These are phyloP conservation scores for Eupithecia abbreviata DNA, from an alignment of 2,888 invertebrate species.

Conservation along the genomic window DNA sequence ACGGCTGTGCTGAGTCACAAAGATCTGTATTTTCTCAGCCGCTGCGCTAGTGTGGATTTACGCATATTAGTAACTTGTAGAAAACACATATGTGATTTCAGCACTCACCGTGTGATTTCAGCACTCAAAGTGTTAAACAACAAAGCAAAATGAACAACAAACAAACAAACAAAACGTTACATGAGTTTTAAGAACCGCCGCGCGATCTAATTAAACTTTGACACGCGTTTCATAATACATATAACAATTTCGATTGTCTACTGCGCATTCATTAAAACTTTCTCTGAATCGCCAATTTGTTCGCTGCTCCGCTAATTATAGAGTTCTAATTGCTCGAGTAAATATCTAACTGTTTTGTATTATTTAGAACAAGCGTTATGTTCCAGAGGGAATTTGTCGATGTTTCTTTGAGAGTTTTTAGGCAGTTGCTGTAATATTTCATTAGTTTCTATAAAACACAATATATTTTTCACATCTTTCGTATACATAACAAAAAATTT, in stretches of 20 bases:
- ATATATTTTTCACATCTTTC: too few relatives aligned
- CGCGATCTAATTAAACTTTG: conserved; percentile 16
- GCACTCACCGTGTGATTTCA: too few relatives aligned
- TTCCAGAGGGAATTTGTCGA: background rate
- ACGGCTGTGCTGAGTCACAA: too few relatives aligned
- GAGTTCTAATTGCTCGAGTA: conserved; percentile 11
- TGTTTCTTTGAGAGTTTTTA: background rate
- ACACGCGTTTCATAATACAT: conserved; percentile 11
- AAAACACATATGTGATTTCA: too few relatives aligned
- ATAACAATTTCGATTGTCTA: conserved; percentile 15
- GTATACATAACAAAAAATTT: too few relatives aligned
- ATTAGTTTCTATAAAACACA: too few relatives aligned
- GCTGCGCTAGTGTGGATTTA: too few relatives aligned
- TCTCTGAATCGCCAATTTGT: conserved; percentile 16
- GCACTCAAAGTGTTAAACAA: too few relatives aligned
- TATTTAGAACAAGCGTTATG: background rate
- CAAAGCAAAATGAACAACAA: too few relatives aligned
- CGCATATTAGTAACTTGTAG: too few relatives aligned
- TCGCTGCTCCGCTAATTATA: conserved; percentile 11
- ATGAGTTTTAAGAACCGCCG: background rate
- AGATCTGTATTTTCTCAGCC: too few relatives aligned
- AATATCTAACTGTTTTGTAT: background rate
- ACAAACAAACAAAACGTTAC: background rate
- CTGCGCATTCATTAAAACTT: conserved; percentile 24
- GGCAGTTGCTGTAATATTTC: too few relatives aligned